Base-by-base conservation (phyloP, 1,140 invertebrate species). In the Asobara japonica region DNA sequence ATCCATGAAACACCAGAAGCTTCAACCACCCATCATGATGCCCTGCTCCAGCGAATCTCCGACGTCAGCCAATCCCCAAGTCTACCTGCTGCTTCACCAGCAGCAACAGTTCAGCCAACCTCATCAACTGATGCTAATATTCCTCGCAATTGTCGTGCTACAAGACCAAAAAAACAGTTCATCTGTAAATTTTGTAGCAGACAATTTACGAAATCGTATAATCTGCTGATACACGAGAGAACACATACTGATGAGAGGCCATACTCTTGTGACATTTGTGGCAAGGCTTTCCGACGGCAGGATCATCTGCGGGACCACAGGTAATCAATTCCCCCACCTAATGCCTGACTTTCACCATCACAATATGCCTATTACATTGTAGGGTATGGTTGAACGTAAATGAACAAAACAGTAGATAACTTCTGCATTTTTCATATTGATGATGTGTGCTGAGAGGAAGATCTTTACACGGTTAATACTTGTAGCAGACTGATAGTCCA, bases 231-330 rank as follows among this genome's bases (percentile, higher is more conserved):
- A 77, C 98, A 99, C 88, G 96, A 99, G 86, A 90, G 97, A 77
- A 99, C 97, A 1, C 98, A 99, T 84, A 99, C 98, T 2, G 97
- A 99, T 86, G 98, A 99, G 85, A 88, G 98, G 67, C 98, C 98
- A 1, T 99, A 97, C 82, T 96, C 96, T 10, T 99, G 98, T 89
- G 97, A 99, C 86, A 95, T 99, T 73, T 99, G 98, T 86, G 90
- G 92, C 30, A 88, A 88, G 86, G 95, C 96, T 0, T 99, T 99
- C 90, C 89, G 97, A 73, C 90, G 97, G 80, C 97, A 98, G 85
- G 96, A 98, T 86, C 96, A 98, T 88, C 91, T 98, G 7, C 89
- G 96, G 84, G 96, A 97, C 85, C 96, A 97, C 88, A 95, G 94
- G 92, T 95, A 88, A 84, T 56, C 25, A 16, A 45, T 5, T 65